Evolutionary conservation across 2,888 invertebrate genomes (phyloP).

Genomic region (Idaea aversata): DNA sequence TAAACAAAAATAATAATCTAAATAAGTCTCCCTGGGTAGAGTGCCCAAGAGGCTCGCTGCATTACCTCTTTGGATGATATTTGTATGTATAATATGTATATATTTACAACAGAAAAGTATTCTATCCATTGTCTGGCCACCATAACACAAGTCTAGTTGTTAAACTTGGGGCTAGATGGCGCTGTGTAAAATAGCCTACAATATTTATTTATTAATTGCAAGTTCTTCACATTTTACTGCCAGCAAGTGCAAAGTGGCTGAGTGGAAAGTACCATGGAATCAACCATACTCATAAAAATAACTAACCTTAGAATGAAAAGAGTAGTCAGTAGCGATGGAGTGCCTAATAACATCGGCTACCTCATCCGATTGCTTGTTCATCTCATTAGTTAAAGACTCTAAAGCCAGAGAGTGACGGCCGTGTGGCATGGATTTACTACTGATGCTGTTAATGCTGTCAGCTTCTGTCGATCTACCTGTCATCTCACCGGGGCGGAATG

Average conservation of each 20-base stretch:
- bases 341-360: constrained; percentile 64
- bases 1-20: too few species aligned
- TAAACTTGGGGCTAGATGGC: too few species aligned
- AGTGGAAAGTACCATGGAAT: background rate
- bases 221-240: background rate
- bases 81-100: too few species aligned
- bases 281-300: background rate
- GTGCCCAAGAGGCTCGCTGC: too few species aligned
- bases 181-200: too few species aligned
- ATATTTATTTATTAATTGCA: too few species aligned
- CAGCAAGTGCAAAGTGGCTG: background rate
- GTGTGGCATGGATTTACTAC: constrained; percentile 19
- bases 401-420: constrained; percentile 56
- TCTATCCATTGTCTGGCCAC: too few species aligned
- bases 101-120: too few species aligned
- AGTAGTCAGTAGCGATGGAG: constrained; percentile 64
- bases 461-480: constrained; percentile 69
- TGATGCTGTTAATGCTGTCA: constrained; percentile 36
- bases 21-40: too few species aligned
- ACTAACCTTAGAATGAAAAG: constrained; percentile 66
- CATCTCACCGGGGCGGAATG: constrained; percentile 70
- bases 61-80: too few species aligned
- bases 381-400: constrained; percentile 50
- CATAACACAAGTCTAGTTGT: too few species aligned
- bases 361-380: constrained; percentile 63